Conservation (phyloP, 2,888 invertebrate species). For the Agrotis exclamationis region DNA sequence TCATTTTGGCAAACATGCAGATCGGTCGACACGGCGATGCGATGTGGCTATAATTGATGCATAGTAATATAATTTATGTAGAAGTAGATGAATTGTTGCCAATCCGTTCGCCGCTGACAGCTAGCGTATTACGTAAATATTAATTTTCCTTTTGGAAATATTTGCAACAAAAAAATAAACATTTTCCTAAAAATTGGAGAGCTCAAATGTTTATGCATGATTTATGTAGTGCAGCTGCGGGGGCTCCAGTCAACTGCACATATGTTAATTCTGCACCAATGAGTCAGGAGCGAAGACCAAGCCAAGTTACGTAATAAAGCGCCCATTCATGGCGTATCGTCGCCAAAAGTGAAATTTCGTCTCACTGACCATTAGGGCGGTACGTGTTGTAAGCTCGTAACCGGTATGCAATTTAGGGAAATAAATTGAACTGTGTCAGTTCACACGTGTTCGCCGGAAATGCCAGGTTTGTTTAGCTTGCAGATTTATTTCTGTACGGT, state of each 20-base stretch:
- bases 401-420: conserved; percentile 64
- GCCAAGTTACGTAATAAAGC: conserved; percentile 84
- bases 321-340: conserved; percentile 82
- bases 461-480: conserved; percentile 88
- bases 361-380: conserved; percentile 47
- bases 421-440: conserved; percentile 83
- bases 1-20: conserved; percentile 79
- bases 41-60: conserved; percentile 74
- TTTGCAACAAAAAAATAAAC: conserved; percentile 5
- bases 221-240: conserved; percentile 79
- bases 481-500: conserved; percentile 88
- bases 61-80: conserved; percentile 78
- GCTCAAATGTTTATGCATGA: conserved; percentile 63
- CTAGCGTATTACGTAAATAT: conserved; percentile 34
- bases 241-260: conserved; percentile 77
- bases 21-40: conserved; percentile 68
- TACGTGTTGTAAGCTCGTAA: conserved; percentile 39
- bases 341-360: conserved; percentile 74
- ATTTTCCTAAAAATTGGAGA: conserved; percentile 24
- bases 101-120: conserved; percentile 68
- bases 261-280: conserved; percentile 83
- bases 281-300: conserved; percentile 80
- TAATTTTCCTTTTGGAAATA: conserved; percentile 24
- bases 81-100: conserved; percentile 76
- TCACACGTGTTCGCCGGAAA: conserved; percentile 86